Conservation (phyloP, 2,888 invertebrate genomes). For the Psylliodes chrysocephalus region DNA sequence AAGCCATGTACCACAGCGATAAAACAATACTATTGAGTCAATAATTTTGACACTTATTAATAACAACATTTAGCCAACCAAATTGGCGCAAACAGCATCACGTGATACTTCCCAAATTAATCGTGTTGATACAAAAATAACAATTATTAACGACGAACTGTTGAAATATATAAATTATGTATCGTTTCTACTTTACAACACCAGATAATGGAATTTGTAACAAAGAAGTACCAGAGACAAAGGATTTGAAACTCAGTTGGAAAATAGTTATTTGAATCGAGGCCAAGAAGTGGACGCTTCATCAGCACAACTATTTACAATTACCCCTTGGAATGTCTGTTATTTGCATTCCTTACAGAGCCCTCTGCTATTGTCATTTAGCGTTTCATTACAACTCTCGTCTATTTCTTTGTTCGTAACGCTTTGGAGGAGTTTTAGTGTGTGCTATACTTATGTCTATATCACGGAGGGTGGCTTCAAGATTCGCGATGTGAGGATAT, state of each 20-base stretch:
- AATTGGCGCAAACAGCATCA: too few species aligned
- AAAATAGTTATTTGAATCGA: conserved; percentile 57
- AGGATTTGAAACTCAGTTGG: conserved; percentile 53
- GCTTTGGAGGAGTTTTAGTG: conserved; percentile 6
- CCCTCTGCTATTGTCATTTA: conserved; percentile 43
- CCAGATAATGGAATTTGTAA: background rate
- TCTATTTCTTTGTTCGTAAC: conserved; percentile 31
- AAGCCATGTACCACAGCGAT: too few species aligned
- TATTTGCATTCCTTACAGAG: conserved; percentile 55
- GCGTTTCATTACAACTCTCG: conserved; percentile 37
- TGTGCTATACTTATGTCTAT: conserved; percentile 13
- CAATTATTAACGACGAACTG: too few species aligned
- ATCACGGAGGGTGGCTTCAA: background rate
- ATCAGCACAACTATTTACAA: conserved; percentile 63
- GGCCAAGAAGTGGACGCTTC: conserved; percentile 61
- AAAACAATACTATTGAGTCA: too few species aligned
- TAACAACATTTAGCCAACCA: too few species aligned
- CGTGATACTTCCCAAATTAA: too few species aligned
- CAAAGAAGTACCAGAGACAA: conserved; percentile 4
- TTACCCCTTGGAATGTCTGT: conserved; percentile 60
- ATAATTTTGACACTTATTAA: too few species aligned
- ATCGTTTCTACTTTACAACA: background rate
- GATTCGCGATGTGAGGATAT: background rate
- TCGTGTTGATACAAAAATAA: too few species aligned
- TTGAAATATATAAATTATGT: too few species aligned